phyloP scores from a whole-genome alignment of 2,797 vertebrate species.

The Takifugu rubripes region DNA sequence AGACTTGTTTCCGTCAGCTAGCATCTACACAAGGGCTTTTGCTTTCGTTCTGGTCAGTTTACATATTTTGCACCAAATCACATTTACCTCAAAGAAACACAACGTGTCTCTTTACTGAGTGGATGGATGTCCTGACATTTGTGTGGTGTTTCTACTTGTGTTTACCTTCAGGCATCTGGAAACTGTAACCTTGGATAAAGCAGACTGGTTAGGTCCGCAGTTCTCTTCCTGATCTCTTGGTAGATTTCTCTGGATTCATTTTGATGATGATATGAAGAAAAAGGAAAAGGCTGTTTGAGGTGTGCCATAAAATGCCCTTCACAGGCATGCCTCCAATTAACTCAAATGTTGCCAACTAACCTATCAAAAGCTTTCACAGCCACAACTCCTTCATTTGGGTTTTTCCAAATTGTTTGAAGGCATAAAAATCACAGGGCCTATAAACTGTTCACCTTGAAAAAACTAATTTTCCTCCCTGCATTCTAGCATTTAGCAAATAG shows the following conservation, averaged over 20 bases:
- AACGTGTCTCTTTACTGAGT: neutral
- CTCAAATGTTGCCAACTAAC: neutral
- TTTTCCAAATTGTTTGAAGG: neutral
- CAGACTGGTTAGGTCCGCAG: neutral
- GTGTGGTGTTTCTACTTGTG: neutral
- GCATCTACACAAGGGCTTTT: conserved; percentile 1
- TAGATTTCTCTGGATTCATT: neutral
- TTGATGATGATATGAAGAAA: neutral
- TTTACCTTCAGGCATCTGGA: neutral
- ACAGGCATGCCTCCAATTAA: neutral
- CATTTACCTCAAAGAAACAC: neutral
- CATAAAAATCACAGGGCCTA: neutral
- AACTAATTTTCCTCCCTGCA: neutral
- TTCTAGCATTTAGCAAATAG: neutral
- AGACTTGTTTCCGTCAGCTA: neutral
- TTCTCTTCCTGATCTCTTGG: neutral
- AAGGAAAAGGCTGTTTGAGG: neutral
- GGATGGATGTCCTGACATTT: neutral
- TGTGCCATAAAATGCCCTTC: neutral
- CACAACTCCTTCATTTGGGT: neutral
- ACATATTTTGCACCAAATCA: neutral
- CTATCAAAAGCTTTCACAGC: neutral
- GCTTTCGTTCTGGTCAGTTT: neutral
- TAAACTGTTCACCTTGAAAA: neutral
- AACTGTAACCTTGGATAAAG: neutral